Base-by-base conservation (phyloP, 2,113 vertebrate genomes). In the Brevimyrus niger region DNA sequence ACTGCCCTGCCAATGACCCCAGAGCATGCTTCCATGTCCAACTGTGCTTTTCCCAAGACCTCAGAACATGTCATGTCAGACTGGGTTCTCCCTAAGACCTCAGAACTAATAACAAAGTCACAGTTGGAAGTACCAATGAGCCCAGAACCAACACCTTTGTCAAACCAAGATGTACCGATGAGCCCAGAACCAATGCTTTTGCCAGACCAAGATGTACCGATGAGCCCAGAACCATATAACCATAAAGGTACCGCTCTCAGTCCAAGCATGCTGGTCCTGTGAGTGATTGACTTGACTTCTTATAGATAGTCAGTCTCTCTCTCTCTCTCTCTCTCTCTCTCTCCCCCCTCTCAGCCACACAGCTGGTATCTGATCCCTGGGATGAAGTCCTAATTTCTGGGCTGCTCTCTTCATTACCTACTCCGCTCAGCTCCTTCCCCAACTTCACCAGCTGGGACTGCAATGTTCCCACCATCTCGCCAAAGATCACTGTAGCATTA, bases 341-440 rank as follows among this genome's bases (percentile, higher is more conserved):
- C 47, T 9, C 13, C 73, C n/a, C 6, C 92, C 88, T 3, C 47
- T 21, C n/a, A 83, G 47, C 61, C n/a, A 38, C 90, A 4, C 85
- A 91, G 27, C 92, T 96, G 80, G 89, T 97, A 87, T 94, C 96
- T 7, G 96, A 99, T 46, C 98, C 97, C 3, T 99, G 98, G 98
- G 96, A 97, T 85, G 93, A 93, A 0, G 65, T 92, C 0, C 90
- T 98, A 92, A 96, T 98, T 58, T 4, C 61, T 4, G 91, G 91
- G 1, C 94, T 99, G 91, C 93, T 99, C 19, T 95, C 94, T 0
- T 31, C 91, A 0, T 94, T 99, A 83, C 92, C 89, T 27, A 95
- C 95, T 1, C 96, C 97, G 0, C 94, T 99, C 69, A 92, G 83
- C 84, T 93, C 96, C 15, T 94, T 95, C 42, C 55, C 93, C 27